Conservation (phyloP, 2,888 invertebrate species). For the Eupeodes latifasciatus region DNA sequence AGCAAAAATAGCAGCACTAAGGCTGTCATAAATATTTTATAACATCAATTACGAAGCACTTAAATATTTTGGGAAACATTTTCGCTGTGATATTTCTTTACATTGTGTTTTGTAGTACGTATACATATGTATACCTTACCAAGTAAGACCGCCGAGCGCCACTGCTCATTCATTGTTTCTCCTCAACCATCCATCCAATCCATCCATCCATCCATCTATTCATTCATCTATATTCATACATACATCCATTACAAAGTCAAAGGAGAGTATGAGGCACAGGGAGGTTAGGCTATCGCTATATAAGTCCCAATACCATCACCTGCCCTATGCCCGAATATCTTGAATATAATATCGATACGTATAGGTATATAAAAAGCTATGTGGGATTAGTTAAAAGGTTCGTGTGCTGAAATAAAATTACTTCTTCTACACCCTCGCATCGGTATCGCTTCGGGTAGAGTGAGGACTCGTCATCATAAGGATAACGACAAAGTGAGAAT, state of each 20-base stretch:
- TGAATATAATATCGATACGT: slow-evolving; percentile 34
- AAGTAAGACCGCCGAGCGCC: background rate
- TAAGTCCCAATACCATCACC: slow-evolving; percentile 23
- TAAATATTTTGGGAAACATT: slow-evolving; percentile 77
- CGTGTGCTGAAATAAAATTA: slow-evolving; percentile 69
- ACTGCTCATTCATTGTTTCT: slow-evolving; percentile 70
- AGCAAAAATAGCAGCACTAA: slow-evolving; percentile 28
- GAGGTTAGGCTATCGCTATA: background rate
- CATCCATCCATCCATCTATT: slow-evolving; percentile 51
- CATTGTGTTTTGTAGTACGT: slow-evolving; percentile 20
- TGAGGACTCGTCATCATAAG: slow-evolving; percentile 10
- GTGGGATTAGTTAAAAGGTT: slow-evolving; percentile 74
- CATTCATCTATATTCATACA: slow-evolving; percentile 69
- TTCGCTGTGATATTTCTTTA: slow-evolving; percentile 35
- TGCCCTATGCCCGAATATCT: background rate
- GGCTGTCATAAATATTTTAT: slow-evolving; percentile 84
- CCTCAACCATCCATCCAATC: slow-evolving; percentile 44
- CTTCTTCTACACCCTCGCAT: background rate
- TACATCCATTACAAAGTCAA: slow-evolving; percentile 67
- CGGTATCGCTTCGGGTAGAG: no score
- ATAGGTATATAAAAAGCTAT: slow-evolving; percentile 44
- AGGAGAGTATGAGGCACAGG: slow-evolving; percentile 2
- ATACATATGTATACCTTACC: no score
- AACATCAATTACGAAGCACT: slow-evolving; percentile 84
- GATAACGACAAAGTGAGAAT: slow-evolving; percentile 71